phyloP scores from a whole-genome alignment of 2,113 vertebrate species.

The Cariama cristata region DNA sequence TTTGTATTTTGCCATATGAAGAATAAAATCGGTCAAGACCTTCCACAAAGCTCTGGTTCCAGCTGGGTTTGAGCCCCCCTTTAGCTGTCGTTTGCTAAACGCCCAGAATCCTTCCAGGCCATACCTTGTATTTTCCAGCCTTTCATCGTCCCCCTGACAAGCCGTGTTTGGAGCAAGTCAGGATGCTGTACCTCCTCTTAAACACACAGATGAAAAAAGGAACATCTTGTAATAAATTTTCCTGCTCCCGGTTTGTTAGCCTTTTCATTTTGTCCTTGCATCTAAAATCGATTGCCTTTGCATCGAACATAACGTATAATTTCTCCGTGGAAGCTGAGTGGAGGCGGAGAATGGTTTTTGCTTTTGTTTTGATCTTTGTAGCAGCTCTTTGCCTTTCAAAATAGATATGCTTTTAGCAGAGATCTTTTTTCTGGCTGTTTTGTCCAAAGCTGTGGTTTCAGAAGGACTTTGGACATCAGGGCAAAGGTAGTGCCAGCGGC shows the following conservation, averaged over 20 bases:
- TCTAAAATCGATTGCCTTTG: not conserved
- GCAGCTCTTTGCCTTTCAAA: not conserved
- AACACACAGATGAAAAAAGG: accelerated
- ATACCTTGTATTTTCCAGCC: not conserved
- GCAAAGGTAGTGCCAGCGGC: not conserved
- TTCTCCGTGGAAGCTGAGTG: not conserved
- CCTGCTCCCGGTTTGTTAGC: accelerated
- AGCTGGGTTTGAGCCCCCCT: not conserved
- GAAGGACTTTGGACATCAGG: not conserved
- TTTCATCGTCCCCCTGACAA: not conserved
- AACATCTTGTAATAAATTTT: not conserved
- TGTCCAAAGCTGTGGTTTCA: not conserved
- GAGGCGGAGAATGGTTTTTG: not conserved
- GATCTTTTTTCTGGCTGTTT: not conserved
- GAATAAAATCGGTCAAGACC: not conserved
- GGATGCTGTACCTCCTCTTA: not conserved
- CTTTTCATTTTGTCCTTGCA: accelerated
- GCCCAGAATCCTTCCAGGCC: not conserved
- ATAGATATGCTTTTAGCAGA: accelerated
- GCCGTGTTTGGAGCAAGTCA: accelerated
- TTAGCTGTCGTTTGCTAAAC: accelerated
- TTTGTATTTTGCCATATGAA: not conserved
- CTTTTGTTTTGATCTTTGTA: not conserved
- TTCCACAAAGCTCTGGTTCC: not conserved
- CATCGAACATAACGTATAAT: not conserved